Conservation (phyloP, 2,113 vertebrate species). For the Parus major region DNA sequence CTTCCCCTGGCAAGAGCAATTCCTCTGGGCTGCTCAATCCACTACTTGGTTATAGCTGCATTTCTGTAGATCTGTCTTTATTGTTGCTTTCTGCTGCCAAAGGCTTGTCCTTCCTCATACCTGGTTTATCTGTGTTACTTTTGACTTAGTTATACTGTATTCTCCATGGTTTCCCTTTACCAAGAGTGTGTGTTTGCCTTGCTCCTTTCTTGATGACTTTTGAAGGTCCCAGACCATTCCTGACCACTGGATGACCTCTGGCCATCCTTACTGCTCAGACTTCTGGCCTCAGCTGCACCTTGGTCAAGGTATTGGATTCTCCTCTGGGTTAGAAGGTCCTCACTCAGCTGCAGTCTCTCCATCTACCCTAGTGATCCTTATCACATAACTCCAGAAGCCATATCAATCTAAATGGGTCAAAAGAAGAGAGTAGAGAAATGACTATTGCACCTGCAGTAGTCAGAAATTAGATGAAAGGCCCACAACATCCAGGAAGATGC, state of each 20-base stretch:
- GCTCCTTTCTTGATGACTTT: neutral
- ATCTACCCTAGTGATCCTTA: neutral
- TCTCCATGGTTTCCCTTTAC: neutral
- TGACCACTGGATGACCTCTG: neutral
- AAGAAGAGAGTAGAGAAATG: neutral
- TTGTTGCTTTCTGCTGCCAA: neutral
- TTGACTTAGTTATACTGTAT: neutral
- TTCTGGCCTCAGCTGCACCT: neutral
- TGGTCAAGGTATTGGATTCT: neutral
- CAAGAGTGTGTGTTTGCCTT: neutral
- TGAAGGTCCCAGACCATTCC: neutral
- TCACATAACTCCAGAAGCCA: neutral
- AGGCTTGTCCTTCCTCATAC: neutral
- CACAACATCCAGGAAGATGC: neutral
- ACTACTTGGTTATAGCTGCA: neutral
- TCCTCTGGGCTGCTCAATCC: neutral
- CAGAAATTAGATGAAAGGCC: neutral
- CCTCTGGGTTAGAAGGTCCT: neutral
- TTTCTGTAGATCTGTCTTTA: neutral
- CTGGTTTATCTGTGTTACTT: neutral
- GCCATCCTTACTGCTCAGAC: neutral
- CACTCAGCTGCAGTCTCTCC: neutral
- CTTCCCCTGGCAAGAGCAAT: neutral
- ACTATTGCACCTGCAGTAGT: neutral
- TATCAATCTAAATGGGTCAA: neutral